Percentiles rank a stretch among this genome's conserved stretches.
phyloP scores from a whole-genome alignment of 2,888 invertebrate species.

The Catocala nupta region DNA sequence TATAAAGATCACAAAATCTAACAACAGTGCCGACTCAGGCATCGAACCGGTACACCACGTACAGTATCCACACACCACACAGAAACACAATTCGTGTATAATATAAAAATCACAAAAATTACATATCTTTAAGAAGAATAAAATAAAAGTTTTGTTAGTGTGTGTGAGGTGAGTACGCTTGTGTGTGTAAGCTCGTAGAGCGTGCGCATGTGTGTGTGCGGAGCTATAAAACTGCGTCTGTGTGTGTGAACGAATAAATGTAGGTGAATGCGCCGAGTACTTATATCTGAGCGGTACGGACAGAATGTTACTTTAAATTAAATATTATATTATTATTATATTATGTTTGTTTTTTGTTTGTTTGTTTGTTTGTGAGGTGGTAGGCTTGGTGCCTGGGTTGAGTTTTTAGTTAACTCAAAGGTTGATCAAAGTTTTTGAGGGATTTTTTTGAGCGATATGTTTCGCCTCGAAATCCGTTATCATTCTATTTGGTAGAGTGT shows the following conservation, averaged over 20 bases:
- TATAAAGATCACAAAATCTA: too few relatives aligned
- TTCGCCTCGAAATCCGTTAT: too few relatives aligned
- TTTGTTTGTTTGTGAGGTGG: too few relatives aligned
- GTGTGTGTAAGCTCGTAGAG: slow-evolving; percentile 60
- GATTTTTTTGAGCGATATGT: too few relatives aligned
- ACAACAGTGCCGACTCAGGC: too few relatives aligned
- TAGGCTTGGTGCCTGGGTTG: too few relatives aligned
- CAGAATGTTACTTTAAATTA: slow-evolving; percentile 52
- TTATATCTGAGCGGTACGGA: slow-evolving; percentile 68
- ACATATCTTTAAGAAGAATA: slow-evolving; percentile 40
- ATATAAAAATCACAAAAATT: slow-evolving; percentile 38
- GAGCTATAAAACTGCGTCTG: slow-evolving; percentile 74
- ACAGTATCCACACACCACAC: too few relatives aligned
- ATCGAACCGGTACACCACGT: too few relatives aligned
- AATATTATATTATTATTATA: slow-evolving; percentile 39
- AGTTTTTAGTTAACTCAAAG: too few relatives aligned
- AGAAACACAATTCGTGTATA: slow-evolving; percentile 6
- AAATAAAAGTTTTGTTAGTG: slow-evolving; percentile 55
- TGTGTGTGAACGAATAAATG: slow-evolving; percentile 85
- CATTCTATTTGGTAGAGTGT: too few relatives aligned
- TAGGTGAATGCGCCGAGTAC: slow-evolving; percentile 81
- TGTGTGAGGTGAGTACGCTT: slow-evolving; percentile 76
- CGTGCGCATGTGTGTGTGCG: slow-evolving; percentile 59
- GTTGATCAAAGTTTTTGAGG: too few relatives aligned
- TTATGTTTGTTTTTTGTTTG: slow-evolving; percentile 14